Evolutionary conservation across 1,140 invertebrate species (phyloP).

Genomic region (Condylostylus longicornis): DNA sequence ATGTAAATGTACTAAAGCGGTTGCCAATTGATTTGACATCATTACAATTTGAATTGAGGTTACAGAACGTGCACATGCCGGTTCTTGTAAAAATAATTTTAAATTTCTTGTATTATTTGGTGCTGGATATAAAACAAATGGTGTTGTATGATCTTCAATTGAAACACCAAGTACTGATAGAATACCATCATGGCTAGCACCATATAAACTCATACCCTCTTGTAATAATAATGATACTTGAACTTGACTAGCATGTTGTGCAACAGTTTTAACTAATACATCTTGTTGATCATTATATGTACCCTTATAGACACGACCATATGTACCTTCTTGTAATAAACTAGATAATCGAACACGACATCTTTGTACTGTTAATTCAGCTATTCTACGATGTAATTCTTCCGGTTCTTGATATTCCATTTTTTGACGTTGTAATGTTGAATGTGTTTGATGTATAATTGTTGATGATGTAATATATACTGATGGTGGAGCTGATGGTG

Average conservation of each 20-base stretch:
- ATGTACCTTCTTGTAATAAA: conserved; percentile 73
- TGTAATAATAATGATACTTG: conserved; percentile 70
- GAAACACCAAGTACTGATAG: conserved; percentile 78
- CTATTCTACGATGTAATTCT: conserved; percentile 30
- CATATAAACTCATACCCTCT: conserved; percentile 79
- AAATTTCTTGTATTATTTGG: conserved; percentile 65
- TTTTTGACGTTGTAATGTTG: conserved; percentile 28
- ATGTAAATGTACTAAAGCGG: conserved; percentile 79
- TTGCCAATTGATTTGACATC: conserved; percentile 78
- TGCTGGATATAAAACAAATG: conserved; percentile 78
- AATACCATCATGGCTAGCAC: conserved; percentile 67
- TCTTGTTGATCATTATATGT: conserved; percentile 63
- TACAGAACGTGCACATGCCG: conserved; percentile 47
- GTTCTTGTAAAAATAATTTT: conserved; percentile 56
- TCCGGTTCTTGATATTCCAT: conserved; percentile 31
- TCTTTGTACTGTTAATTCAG: conserved; percentile 31
- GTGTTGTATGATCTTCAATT: conserved; percentile 68
- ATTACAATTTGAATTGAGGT: conserved; percentile 87
- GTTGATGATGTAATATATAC: conserved; percentile 30
- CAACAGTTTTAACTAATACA: conserved; percentile 75
- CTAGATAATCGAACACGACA: conserved; percentile 62
- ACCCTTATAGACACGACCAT: conserved; percentile 78
- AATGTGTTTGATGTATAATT: conserved; percentile 23
- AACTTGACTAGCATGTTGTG: conserved; percentile 45
- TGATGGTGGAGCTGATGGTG: conserved; percentile 27